phyloP scores from a whole-genome alignment of 2,888 invertebrate species.

The Colletes collaris region DNA sequence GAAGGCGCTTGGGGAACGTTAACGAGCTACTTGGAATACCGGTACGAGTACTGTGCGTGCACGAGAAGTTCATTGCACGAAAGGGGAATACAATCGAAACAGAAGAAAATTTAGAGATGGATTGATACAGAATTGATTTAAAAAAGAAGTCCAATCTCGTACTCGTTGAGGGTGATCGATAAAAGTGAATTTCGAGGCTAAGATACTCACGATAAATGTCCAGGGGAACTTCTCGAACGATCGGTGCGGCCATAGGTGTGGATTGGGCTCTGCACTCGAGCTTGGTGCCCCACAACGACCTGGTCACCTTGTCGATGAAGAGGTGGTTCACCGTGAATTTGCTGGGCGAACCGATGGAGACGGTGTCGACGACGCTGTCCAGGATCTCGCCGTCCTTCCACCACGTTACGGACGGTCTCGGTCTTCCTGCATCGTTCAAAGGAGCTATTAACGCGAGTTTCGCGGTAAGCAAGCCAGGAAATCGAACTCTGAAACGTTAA shows the following conservation, averaged over 20 bases:
- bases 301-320: conserved; percentile 88
- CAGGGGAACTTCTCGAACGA: conserved; percentile 89
- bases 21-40: no score
- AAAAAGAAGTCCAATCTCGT: no score
- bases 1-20: neutral
- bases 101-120: no score
- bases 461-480: no score
- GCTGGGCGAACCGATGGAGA: conserved; percentile 83
- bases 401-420: conserved; percentile 92
- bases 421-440: conserved; percentile 86
- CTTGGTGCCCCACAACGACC: conserved; percentile 89
- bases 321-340: conserved; percentile 89
- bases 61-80: no score
- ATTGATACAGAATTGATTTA: no score
- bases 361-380: conserved; percentile 89
- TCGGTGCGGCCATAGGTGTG: conserved; percentile 88
- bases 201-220: conserved; percentile 87
- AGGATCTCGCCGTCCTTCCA: conserved; percentile 90
- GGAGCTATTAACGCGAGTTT: no score
- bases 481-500: neutral
- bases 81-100: no score
- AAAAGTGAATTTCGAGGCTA: no score
- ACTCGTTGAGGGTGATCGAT: no score
- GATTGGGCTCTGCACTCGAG: conserved; percentile 92
- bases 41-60: no score